A percentile compares a stretch with the other conserved stretches of the same genome.
phyloP scores from a whole-genome alignment of 2,113 vertebrate genomes.

The Chlamydotis undulata region DNA sequence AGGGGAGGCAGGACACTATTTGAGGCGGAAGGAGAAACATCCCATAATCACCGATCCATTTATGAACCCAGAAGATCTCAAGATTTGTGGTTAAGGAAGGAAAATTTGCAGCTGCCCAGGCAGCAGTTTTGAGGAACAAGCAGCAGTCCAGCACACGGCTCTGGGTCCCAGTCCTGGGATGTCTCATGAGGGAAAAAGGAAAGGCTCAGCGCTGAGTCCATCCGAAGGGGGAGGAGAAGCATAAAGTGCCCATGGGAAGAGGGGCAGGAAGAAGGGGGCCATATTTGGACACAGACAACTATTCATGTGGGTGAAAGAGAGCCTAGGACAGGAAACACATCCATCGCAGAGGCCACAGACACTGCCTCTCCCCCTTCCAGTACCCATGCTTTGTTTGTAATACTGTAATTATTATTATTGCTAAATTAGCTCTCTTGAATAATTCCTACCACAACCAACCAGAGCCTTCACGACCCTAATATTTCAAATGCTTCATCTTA shows the following conservation, averaged over 20 bases:
- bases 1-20: neutral
- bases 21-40: neutral
- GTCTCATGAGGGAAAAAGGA: neutral
- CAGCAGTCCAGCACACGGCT: fast-evolving
- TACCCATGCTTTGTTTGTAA: neutral
- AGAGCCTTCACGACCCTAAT: neutral
- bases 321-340: neutral
- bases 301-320: neutral
- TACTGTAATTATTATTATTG: neutral
- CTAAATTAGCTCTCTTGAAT: neutral
- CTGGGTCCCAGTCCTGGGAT: neutral
- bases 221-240: neutral
- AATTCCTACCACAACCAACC: neutral
- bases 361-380: neutral
- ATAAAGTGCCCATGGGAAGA: neutral
- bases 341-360: neutral
- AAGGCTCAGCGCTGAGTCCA: neutral
- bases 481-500: neutral
- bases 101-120: neutral
- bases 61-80: neutral
- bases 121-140: neutral
- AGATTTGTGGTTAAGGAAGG: neutral
- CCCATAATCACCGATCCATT: neutral
- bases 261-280: neutral
- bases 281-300: neutral